Base-by-base conservation (phyloP, 2,797 vertebrate genomes). In the Capromys pilorides region DNA sequence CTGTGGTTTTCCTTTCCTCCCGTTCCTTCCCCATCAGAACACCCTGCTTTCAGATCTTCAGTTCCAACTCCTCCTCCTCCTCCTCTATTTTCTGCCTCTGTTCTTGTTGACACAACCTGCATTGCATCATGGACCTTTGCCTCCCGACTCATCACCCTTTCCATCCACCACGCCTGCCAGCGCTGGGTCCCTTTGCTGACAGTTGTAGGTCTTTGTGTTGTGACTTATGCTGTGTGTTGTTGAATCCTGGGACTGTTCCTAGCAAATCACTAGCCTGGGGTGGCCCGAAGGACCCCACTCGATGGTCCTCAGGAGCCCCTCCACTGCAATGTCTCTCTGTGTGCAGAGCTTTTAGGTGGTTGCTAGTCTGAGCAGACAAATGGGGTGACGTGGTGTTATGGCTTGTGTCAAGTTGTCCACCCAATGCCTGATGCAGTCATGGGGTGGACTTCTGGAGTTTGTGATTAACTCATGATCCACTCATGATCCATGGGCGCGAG, bases 241-340 rank as follows among this genome's bases (percentile, higher is more conserved):
- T 39, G 33, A 51, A 24, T n/a, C 36, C 80, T 12, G 3, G 9
- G 24, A 14, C 28, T 66, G 51, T 22, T 39, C 59, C 19, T 57
- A 33, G 36, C 0, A 0, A 1, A 0, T 11, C 54, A 22, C 14
- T 0, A 3, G 4, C 45, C 49, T 19, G 13, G 64, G 26, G 49
- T 54, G 24, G 6, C n/a, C 66, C 16, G 16, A 78, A 59, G 45
- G 75, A 18, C n/a, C 7, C 62, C n/a, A 49, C 16, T n/a, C 0
- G 0, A 33, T 0, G 26, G 1, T 31, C 12, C 51, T 61, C 36
- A 59, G 12, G 69, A 69, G 80, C 13, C 14, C 6, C 75, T 64
- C 22, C 28, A 41, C 64, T 5, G 36, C 26, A 61, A 31, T 6
- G 10, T 36, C 8, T 78, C 59, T 28, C 51, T 10, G 6, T 9